Conservation (phyloP, 2,888 invertebrate species). For the Lagria hirta region DNA sequence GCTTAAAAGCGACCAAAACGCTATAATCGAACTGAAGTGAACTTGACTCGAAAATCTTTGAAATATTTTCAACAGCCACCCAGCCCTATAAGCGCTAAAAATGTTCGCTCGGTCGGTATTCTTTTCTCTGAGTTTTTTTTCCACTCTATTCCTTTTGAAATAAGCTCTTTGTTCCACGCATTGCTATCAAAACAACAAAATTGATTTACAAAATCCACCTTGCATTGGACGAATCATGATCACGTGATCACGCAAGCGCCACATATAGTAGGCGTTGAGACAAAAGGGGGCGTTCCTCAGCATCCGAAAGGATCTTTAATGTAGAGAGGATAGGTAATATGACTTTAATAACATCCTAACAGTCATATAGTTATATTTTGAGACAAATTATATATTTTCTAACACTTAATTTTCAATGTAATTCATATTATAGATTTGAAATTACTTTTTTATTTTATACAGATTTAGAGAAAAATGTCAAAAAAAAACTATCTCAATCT, state of each 20-base stretch:
- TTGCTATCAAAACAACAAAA: constrained; percentile 34
- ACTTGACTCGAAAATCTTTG: constrained; percentile 47
- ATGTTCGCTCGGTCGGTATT: constrained; percentile 25
- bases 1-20: constrained; percentile 43
- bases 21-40: constrained; percentile 45
- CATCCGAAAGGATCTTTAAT: constrained; percentile 21
- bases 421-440: too few relatives aligned
- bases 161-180: constrained; percentile 33
- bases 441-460: too few relatives aligned
- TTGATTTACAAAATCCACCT: constrained; percentile 46
- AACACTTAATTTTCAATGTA: too few relatives aligned
- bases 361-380: too few relatives aligned
- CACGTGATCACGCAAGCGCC: constrained; percentile 50
- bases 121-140: constrained; percentile 25
- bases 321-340: too few relatives aligned
- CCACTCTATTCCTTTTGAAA: constrained; percentile 21
- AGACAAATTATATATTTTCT: too few relatives aligned
- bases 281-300: constrained; percentile 48
- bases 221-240: constrained; percentile 41
- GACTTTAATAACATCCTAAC: too few relatives aligned
- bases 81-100: too few relatives aligned
- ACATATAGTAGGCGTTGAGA: constrained; percentile 48
- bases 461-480: too few relatives aligned
- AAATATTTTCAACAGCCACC: constrained; percentile 44
- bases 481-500: too few relatives aligned